These are phyloP conservation scores for Scaptomyza reducta DNA, from an alignment of 2,888 invertebrate species.

Conservation along the genomic window DNA sequence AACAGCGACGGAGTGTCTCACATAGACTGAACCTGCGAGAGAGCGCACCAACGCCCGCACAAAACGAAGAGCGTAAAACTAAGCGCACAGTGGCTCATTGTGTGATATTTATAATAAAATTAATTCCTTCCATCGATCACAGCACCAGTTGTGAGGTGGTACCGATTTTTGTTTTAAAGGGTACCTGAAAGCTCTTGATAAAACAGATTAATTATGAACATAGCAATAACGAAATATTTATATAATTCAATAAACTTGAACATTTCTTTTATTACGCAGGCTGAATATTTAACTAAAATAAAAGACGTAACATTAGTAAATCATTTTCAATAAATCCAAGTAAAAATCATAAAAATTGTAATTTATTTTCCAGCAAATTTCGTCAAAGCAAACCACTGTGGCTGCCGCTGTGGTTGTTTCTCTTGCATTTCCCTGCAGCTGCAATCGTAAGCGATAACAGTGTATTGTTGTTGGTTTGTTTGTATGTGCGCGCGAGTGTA, in stretches of 20 bases:
- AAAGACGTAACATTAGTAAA: too few species aligned
- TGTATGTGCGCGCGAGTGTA: conserved; percentile 27
- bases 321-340: neutral
- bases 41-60: conserved; percentile 47
- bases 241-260: too few species aligned
- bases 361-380: neutral
- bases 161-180: too few species aligned
- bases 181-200: too few species aligned
- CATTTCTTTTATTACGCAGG: too few species aligned
- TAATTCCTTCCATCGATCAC: neutral
- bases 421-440: conserved; percentile 48
- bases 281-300: too few species aligned
- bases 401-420: conserved; percentile 7
- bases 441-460: conserved; percentile 53
- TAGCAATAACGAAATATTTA: too few species aligned
- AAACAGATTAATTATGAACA: too few species aligned
- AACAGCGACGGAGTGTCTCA: conserved; percentile 52
- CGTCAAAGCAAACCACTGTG: conserved; percentile 31
- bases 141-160: neutral
- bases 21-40: conserved; percentile 22
- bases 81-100: conserved; percentile 36
- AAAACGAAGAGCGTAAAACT: conserved; percentile 25
- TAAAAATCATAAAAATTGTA: neutral
- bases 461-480: conserved; percentile 21
- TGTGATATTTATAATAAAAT: neutral